Conservation (phyloP, 2,797 vertebrate genomes). For the Varecia variegata region DNA sequence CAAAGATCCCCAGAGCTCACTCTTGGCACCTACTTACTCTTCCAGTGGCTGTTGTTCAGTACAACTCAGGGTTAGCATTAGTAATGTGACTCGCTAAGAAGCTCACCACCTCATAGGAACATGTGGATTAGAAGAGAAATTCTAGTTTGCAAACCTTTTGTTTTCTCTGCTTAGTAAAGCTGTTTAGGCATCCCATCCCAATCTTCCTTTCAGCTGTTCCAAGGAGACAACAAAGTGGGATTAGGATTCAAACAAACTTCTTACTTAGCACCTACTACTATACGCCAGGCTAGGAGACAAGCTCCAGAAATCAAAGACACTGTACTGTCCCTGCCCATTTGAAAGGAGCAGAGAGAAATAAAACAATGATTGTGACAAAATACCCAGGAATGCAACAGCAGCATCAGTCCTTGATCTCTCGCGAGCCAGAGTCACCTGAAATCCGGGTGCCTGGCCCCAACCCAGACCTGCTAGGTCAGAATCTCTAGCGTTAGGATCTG, state of each 20-base stretch:
- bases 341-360: not conserved
- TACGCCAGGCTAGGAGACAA: not conserved
- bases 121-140: not conserved
- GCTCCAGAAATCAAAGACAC: not conserved
- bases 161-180: not conserved
- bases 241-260: not conserved
- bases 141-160: not conserved
- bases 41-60: not conserved
- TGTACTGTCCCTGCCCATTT: not conserved
- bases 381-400: not conserved
- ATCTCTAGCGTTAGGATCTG: not conserved
- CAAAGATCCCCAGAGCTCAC: not conserved
- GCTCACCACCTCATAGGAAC: not conserved
- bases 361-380: not conserved
- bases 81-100: not conserved
- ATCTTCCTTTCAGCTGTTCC: not conserved
- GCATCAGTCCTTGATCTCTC: not conserved
- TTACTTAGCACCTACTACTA: not conserved
- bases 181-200: not conserved
- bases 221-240: not conserved
- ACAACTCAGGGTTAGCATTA: not conserved
- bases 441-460: not conserved
- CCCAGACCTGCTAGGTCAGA: not conserved
- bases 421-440: not conserved
- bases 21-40: not conserved